A percentile compares a stretch with the other conserved stretches of the same genome.
phyloP scores from a whole-genome alignment of 2,797 vertebrate species.

The Oreonectes daqikongensis region DNA sequence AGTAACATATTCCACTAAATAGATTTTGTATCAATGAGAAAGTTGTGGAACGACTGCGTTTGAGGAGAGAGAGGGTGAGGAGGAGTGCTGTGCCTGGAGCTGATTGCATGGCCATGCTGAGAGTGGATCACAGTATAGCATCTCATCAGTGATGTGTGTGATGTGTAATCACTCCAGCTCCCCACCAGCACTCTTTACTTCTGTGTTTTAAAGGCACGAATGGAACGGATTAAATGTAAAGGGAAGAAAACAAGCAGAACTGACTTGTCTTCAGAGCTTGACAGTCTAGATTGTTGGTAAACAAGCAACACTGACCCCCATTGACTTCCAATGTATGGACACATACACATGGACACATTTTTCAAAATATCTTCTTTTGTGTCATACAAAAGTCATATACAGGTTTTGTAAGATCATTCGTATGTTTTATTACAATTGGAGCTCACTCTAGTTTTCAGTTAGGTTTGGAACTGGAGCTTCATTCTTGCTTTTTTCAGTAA shows the following conservation, averaged over 20 bases:
- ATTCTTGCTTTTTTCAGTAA: no score
- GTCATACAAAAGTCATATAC: no score
- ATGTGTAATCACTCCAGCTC: slow-evolving; percentile 36
- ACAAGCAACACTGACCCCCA: no score
- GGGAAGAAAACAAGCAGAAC: slow-evolving; percentile 13
- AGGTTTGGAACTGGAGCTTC: no score
- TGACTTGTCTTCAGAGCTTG: slow-evolving; percentile 2
- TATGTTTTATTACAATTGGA: no score
- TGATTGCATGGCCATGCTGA: slow-evolving; percentile 30
- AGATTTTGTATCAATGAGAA: background rate
- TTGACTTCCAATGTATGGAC: no score
- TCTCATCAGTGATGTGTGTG: slow-evolving; percentile 35
- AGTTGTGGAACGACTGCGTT: background rate
- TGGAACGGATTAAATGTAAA: slow-evolving; percentile 24
- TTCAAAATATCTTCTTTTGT: no score
- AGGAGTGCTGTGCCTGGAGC: slow-evolving; percentile 8
- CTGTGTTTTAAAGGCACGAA: background rate
- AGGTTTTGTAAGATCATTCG: no score
- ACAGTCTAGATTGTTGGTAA: background rate
- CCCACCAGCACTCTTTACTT: slow-evolving; percentile 7
- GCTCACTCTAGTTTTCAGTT: no score
- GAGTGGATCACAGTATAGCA: slow-evolving; percentile 17
- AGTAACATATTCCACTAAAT: slow-evolving; percentile 18
- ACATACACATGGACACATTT: no score
- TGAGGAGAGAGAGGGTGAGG: background rate